phyloP scores from a whole-genome alignment of 2,888 invertebrate genomes.

The Campoplex nolae region DNA sequence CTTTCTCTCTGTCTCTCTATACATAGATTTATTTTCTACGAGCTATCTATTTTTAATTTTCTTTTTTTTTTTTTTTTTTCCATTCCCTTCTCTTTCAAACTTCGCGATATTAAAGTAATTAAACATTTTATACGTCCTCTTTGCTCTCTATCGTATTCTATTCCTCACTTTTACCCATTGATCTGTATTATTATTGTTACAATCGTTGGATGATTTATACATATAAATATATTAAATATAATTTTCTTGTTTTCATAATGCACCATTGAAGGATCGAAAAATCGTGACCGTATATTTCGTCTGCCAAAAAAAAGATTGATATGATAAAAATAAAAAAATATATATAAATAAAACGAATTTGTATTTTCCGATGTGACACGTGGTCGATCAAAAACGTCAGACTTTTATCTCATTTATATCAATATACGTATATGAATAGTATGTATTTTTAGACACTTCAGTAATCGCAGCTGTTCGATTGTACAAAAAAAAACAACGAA shows the following conservation, averaged over 20 bases:
- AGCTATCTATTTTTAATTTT: constrained; percentile 24
- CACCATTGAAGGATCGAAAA: constrained; percentile 20
- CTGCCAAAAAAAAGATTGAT: neutral
- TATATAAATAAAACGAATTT: neutral
- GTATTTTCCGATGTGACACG: neutral
- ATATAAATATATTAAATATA: neutral
- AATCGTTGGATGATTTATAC: constrained; percentile 24
- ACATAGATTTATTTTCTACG: constrained; percentile 15
- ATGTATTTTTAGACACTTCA: constrained; percentile 40
- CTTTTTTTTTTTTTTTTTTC: neutral
- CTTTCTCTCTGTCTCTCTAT: constrained; percentile 40
- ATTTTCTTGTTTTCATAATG: constrained; percentile 23
- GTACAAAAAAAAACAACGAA: constrained; percentile 62
- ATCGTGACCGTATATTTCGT: constrained; percentile 23
- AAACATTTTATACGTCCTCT: constrained; percentile 54
- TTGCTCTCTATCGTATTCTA: constrained; percentile 60
- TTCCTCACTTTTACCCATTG: constrained; percentile 35
- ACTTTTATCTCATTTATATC: constrained; percentile 35
- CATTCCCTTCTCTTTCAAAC: constrained; percentile 36
- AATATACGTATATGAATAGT: constrained; percentile 31
- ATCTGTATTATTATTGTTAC: constrained; percentile 47
- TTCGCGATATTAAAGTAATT: constrained; percentile 44
- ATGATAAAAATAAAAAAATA: neutral
- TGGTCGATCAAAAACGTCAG: constrained; percentile 13
- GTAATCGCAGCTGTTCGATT: constrained; percentile 62